Conservation (phyloP, 2,113 vertebrate species). For the Empidonax alnorum region DNA sequence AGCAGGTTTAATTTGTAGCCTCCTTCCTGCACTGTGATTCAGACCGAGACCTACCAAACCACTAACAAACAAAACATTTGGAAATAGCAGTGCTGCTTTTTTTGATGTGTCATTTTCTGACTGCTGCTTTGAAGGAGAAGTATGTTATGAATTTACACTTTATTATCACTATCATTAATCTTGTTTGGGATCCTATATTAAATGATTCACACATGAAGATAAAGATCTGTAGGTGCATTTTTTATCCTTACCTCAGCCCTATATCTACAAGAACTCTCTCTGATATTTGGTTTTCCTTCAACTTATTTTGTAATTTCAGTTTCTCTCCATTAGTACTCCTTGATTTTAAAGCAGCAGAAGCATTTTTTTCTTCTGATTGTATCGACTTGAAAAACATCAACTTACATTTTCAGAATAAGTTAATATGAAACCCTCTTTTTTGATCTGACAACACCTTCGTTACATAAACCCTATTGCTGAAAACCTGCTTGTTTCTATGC, state of each 20-base stretch:
- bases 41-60: not conserved
- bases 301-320: not conserved
- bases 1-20: slow-evolving; percentile 13
- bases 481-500: not conserved
- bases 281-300: not conserved
- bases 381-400: not conserved
- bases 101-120: not conserved
- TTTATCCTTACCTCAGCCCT: not conserved
- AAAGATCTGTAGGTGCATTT: not conserved
- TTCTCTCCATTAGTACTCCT: not conserved
- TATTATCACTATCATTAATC: not conserved
- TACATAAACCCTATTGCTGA: not conserved
- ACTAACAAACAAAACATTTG: not conserved
- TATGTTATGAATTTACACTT: not conserved
- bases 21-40: not conserved
- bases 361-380: not conserved
- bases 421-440: not conserved
- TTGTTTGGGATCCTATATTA: not conserved
- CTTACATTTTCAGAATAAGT: not conserved
- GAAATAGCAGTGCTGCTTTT: not conserved
- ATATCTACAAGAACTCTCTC: not conserved
- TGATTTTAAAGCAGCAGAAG: not conserved
- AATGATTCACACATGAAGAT: not conserved
- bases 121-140: not conserved
- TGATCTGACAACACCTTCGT: not conserved